A percentile compares a stretch with the other conserved stretches of the same genome.
Conservation (phyloP, 1,140 invertebrate species). For the Drosophila ambigua region DNA sequence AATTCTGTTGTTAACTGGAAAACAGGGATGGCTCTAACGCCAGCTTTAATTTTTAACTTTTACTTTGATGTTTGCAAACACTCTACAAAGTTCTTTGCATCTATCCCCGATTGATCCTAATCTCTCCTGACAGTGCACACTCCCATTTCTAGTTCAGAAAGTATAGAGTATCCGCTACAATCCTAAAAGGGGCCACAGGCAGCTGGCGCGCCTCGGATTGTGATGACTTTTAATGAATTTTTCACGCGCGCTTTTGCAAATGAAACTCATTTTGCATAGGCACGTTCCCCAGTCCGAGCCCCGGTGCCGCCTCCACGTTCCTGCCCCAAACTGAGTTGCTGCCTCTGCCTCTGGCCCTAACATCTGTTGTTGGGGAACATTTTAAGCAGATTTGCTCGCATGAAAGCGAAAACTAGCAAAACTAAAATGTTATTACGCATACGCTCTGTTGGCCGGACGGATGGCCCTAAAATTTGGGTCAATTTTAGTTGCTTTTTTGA, state of each 20-base stretch:
- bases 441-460: conserved; percentile 58
- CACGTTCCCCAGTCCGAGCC: conserved; percentile 59
- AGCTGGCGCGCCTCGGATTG: conserved; percentile 45
- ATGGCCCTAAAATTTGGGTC: conserved; percentile 64
- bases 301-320: conserved; percentile 1
- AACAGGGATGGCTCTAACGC: no score
- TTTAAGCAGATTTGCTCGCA: conserved; percentile 66
- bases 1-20: no score
- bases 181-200: neutral
- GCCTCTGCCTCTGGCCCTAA: neutral
- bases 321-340: neutral
- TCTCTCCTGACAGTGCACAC: no score
- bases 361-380: conserved; percentile 42
- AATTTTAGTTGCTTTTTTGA: conserved; percentile 46
- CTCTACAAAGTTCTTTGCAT: no score
- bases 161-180: conserved; percentile 17
- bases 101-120: no score
- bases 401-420: conserved; percentile 80
- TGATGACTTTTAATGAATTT: conserved; percentile 77
- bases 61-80: no score
- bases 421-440: conserved; percentile 80
- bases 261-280: conserved; percentile 79
- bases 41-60: no score
- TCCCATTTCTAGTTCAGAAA: conserved; percentile 3
- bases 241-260: conserved; percentile 77